Evolutionary conservation across 2,113 vertebrate genomes (phyloP).

Genomic region (Coptodon rendalli): DNA sequence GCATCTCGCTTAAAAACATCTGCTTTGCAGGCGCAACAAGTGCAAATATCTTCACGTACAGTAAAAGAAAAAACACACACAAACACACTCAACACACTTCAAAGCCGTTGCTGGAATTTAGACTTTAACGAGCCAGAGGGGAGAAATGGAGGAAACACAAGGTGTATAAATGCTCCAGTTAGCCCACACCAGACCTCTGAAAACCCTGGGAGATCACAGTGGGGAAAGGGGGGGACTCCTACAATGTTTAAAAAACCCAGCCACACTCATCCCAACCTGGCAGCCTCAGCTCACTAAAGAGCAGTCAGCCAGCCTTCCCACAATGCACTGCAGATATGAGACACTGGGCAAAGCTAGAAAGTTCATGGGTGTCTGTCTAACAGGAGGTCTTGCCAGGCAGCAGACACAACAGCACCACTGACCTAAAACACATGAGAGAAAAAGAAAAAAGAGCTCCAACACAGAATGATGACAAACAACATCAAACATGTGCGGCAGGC

Average conservation of each 20-base stretch:
- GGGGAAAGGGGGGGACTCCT: neutral
- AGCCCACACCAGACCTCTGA: constrained; percentile 38
- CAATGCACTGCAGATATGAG: constrained; percentile 18
- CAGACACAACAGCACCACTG: constrained; percentile 9
- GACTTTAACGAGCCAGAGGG: constrained; percentile 57
- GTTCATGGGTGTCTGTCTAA: neutral
- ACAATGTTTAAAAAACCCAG: neutral
- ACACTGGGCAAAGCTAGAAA: constrained; percentile 15
- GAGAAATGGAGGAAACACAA: constrained; percentile 42
- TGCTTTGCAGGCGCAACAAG: constrained; percentile 61
- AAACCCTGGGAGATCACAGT: constrained; percentile 34
- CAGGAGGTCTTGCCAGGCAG: neutral
- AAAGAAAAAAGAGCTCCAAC: neutral
- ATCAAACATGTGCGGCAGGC: constrained; percentile 34
- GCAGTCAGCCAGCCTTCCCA: constrained; percentile 17
- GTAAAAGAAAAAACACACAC: constrained; percentile 29
- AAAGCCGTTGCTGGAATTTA: constrained; percentile 58
- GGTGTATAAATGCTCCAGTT: constrained; percentile 48
- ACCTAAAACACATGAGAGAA: constrained; percentile 12
- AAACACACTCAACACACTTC: constrained; percentile 50
- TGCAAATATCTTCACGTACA: constrained; percentile 39
- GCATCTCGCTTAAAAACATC: constrained; percentile 38
- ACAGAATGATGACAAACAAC: constrained; percentile 21
- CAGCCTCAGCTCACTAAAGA: neutral
- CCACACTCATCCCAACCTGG: neutral